Conservation (phyloP, 2,113 vertebrate species). For the Ptilonorhynchus violaceus region DNA sequence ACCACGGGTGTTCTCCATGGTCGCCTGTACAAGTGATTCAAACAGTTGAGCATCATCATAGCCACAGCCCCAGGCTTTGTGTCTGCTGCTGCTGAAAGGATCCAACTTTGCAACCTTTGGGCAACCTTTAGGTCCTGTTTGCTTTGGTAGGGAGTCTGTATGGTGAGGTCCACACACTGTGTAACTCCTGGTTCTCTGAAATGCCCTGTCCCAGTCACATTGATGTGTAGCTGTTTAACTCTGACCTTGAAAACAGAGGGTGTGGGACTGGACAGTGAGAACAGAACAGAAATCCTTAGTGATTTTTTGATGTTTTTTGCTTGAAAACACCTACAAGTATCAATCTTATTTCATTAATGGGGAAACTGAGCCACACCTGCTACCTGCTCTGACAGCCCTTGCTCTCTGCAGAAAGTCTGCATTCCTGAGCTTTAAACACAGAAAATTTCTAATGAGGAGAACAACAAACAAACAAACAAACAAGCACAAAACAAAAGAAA, state of each 20-base stretch:
- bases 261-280: background rate
- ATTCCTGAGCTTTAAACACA: background rate
- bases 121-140: background rate
- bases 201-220: background rate
- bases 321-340: background rate
- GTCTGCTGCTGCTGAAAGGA: background rate
- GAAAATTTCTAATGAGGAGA: background rate
- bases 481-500: background rate
- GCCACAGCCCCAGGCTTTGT: background rate
- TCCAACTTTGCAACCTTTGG: background rate
- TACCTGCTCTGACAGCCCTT: background rate
- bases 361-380: background rate
- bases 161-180: fast-evolving
- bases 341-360: background rate
- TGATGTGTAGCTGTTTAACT: background rate
- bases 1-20: background rate
- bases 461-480: background rate
- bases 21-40: background rate
- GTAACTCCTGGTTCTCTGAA: background rate
- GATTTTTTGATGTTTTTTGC: background rate
- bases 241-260: background rate
- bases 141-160: background rate
- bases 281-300: background rate
- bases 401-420: background rate
- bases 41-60: background rate